Percentiles rank a stretch among this genome's conserved stretches.
phyloP scores from a whole-genome alignment of 2,113 vertebrate species.

The Prolemur simus region DNA sequence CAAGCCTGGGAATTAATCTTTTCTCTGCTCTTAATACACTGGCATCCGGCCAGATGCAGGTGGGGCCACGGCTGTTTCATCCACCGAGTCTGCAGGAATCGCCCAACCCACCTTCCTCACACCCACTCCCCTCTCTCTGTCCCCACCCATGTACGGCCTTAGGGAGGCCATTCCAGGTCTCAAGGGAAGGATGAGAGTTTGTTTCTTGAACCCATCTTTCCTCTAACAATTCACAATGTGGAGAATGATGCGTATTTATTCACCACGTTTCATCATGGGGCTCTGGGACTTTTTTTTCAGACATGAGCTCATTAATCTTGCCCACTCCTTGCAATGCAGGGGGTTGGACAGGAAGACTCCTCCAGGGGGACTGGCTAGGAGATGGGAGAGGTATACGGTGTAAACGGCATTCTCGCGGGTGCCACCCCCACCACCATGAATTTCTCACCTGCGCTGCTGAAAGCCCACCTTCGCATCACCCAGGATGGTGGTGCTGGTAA shows the following conservation, averaged over 20 bases:
- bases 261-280: background rate
- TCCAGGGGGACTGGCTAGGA: background rate
- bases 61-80: fast-evolving
- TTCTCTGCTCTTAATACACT: background rate
- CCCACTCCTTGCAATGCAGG: background rate
- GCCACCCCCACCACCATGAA: fast-evolving
- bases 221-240: background rate
- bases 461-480: background rate
- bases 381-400: background rate
- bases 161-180: background rate
- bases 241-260: background rate
- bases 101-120: background rate
- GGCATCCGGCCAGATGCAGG: conserved; percentile 16
- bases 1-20: background rate
- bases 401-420: fast-evolving
- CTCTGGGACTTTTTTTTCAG: background rate
- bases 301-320: background rate
- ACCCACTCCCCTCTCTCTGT: fast-evolving
- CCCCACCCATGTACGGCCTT: background rate
- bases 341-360: background rate
- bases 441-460: fast-evolving
- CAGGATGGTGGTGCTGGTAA: fast-evolving
- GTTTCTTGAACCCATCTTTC: background rate
- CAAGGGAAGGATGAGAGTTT: background rate
- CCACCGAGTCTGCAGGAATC: fast-evolving